A percentile compares a stretch with the other conserved stretches of the same genome.
These are phyloP conservation scores for Oncorhynchus nerka DNA, from an alignment of 2,113 vertebrate genomes.

Conservation along the genomic window DNA sequence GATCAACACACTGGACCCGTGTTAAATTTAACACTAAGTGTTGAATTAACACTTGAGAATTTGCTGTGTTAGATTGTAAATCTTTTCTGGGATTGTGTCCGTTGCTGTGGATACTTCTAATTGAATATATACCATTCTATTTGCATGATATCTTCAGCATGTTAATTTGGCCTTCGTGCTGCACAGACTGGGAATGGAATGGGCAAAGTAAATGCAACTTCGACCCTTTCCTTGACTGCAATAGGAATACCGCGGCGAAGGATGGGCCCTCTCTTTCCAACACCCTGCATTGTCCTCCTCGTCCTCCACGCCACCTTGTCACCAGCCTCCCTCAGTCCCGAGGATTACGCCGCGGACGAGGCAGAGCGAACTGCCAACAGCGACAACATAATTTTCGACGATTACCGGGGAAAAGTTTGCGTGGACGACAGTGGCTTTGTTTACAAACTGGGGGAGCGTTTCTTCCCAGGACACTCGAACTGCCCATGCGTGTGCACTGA, in stretches of 20 bases:
- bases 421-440: slow-evolving; percentile 99
- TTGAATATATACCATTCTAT: neutral
- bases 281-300: slow-evolving; percentile 85
- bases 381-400: slow-evolving; percentile 95
- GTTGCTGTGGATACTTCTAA: neutral
- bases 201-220: slow-evolving; percentile 57
- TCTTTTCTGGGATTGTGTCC: no score
- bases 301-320: slow-evolving; percentile 79
- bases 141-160: slow-evolving; percentile 24
- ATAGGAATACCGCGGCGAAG: slow-evolving; percentile 79
- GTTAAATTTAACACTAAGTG: no score
- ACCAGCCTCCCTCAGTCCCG: slow-evolving; percentile 84
- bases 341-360: slow-evolving; percentile 92
- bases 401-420: slow-evolving; percentile 97
- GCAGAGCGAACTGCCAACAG: slow-evolving; percentile 82
- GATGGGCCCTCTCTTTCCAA: slow-evolving; percentile 88
- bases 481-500: slow-evolving; percentile 97
- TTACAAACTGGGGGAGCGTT: slow-evolving; percentile 95
- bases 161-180: slow-evolving; percentile 20
- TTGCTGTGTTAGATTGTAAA: no score
- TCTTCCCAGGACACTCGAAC: slow-evolving; percentile 98
- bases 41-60: no score
- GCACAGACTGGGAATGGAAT: slow-evolving; percentile 45
- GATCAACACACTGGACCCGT: no score
- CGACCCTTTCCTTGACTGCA: slow-evolving; percentile 62